Percentiles rank a stretch among this genome's conserved stretches.
Evolutionary conservation across 2,113 vertebrate species (phyloP).

Genomic region (Felis chaus): DNA sequence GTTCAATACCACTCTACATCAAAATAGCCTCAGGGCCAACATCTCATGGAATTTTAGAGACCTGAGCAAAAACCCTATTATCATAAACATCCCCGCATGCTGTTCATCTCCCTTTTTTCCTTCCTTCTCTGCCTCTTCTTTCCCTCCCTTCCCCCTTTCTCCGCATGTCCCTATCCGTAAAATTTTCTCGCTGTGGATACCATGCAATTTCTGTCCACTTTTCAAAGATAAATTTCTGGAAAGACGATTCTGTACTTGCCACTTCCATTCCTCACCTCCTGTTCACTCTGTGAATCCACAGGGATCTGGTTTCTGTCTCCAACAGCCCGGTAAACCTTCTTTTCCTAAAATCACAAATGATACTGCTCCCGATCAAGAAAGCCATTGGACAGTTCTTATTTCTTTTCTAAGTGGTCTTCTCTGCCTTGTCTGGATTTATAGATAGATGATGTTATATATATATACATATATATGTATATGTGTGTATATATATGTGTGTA

Average conservation of each 20-base stretch:
- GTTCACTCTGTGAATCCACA: neutral
- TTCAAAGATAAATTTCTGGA: neutral
- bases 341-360: neutral
- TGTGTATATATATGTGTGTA: too few relatives aligned
- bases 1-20: too few relatives aligned
- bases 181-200: neutral
- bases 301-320: neutral
- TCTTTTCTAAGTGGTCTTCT: neutral
- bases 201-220: neutral
- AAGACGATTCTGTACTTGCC: neutral
- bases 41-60: constrained; percentile 12
- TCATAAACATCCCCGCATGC: neutral
- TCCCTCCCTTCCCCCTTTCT: neutral
- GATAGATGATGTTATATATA: neutral
- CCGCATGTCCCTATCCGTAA: neutral
- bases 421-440: neutral
- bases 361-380: neutral
- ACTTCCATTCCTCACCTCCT: neutral
- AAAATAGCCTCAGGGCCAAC: neutral
- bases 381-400: neutral
- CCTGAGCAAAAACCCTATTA: neutral
- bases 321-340: neutral
- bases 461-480: too few relatives aligned
- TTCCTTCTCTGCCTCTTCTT: neutral
- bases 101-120: neutral